A percentile compares a stretch with the other conserved stretches of the same genome.
These are phyloP conservation scores for Climacteris rufus DNA, from an alignment of 2,113 vertebrate genomes.

Conservation along the genomic window DNA sequence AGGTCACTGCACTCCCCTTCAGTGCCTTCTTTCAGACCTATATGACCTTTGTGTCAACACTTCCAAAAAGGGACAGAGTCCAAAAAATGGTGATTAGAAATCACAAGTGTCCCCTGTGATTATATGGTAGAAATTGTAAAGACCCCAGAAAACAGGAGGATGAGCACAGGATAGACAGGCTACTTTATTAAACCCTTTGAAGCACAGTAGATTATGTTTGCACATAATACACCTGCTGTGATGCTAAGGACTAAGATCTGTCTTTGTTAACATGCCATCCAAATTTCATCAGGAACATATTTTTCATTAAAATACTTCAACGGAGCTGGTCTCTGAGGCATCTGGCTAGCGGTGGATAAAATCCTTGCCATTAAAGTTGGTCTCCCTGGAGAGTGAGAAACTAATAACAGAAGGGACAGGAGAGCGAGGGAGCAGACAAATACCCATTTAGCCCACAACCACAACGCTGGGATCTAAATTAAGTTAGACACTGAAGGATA, in stretches of 20 bases:
- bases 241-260: background rate
- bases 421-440: background rate
- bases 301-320: slow-evolving; percentile 36
- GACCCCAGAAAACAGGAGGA: background rate
- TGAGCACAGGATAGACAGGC: background rate
- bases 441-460: background rate
- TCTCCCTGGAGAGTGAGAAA: background rate
- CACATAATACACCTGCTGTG: slow-evolving; percentile 11
- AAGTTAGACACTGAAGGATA: background rate
- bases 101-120: background rate
- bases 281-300: slow-evolving; percentile 27
- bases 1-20: background rate
- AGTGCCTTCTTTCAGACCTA: background rate
- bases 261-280: background rate
- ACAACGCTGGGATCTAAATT: background rate
- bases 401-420: background rate
- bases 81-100: background rate
- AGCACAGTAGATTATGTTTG: background rate
- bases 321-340: slow-evolving; percentile 9
- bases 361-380: background rate
- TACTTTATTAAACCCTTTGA: background rate
- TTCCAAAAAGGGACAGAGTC: background rate
- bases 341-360: slow-evolving; percentile 3
- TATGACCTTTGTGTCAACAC: background rate
- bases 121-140: background rate